A percentile compares a stretch with the other conserved stretches of the same genome.
Conservation (phyloP, 2,113 vertebrate genomes). For the Glareola pratincola region DNA sequence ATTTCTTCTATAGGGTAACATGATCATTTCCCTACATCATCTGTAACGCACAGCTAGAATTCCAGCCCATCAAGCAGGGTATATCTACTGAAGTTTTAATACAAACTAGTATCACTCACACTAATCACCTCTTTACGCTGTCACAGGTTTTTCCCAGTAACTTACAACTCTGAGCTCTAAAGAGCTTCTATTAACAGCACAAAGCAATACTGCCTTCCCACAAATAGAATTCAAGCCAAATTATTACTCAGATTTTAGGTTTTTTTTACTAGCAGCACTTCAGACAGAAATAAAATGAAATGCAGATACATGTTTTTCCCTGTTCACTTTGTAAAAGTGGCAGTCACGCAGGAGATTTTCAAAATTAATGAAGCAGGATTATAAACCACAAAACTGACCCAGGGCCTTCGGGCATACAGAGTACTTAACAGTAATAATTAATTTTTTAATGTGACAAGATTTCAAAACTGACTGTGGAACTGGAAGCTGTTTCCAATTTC, state of each 20-base stretch:
- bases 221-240: background rate
- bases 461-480: background rate
- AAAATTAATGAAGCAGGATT: conserved; percentile 18
- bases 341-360: background rate
- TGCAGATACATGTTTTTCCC: background rate
- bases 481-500: background rate
- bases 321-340: background rate
- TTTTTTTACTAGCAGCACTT: background rate
- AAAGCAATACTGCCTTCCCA: background rate
- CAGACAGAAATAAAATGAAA: conserved; percentile 15
- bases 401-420: background rate
- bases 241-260: background rate
- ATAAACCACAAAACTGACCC: conserved; percentile 25
- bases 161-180: background rate
- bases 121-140: background rate
- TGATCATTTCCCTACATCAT: background rate
- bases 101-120: background rate
- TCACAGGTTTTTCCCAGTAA: background rate
- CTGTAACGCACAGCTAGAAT: background rate
- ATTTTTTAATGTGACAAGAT: conserved; percentile 1
- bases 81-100: background rate
- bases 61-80: background rate
- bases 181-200: background rate
- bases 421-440: conserved; percentile 1
- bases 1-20: background rate